phyloP scores from a whole-genome alignment of 2,797 vertebrate genomes.

The Pteropus rufus region DNA sequence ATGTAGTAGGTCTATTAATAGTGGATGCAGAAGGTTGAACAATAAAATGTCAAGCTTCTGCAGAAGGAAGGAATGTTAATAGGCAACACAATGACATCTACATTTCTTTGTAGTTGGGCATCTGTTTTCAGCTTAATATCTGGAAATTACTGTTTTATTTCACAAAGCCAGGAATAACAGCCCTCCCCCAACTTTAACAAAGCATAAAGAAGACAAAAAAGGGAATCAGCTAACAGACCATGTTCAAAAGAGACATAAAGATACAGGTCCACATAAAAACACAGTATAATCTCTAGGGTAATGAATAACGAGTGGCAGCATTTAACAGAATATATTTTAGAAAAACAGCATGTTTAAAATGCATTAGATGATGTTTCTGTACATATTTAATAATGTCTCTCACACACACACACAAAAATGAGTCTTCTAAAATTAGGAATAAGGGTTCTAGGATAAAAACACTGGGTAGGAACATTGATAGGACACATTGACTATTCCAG shows the following conservation, averaged over 20 bases:
- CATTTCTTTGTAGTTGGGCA: background rate
- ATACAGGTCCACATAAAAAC: background rate
- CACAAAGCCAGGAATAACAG: background rate
- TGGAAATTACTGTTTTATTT: conserved; percentile 7
- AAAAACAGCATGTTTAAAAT: background rate
- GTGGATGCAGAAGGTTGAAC: background rate
- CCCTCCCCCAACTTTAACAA: background rate
- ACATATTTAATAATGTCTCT: background rate
- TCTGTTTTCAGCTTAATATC: background rate
- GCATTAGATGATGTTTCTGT: background rate
- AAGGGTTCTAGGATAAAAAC: background rate
- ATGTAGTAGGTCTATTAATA: background rate
- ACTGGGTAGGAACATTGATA: background rate
- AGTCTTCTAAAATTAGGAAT: background rate
- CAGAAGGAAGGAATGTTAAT: background rate
- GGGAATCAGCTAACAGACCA: background rate
- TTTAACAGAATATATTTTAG: background rate
- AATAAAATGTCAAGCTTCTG: background rate
- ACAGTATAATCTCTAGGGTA: background rate
- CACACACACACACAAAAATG: background rate
- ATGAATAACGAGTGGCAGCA: background rate
- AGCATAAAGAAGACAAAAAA: background rate
- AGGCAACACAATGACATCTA: background rate
- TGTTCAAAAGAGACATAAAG: conserved; percentile 1
- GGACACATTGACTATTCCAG: background rate